A percentile compares a stretch with the other conserved stretches of the same genome.
phyloP scores from a whole-genome alignment of 2,888 invertebrate genomes.

The Venusia cambrica region DNA sequence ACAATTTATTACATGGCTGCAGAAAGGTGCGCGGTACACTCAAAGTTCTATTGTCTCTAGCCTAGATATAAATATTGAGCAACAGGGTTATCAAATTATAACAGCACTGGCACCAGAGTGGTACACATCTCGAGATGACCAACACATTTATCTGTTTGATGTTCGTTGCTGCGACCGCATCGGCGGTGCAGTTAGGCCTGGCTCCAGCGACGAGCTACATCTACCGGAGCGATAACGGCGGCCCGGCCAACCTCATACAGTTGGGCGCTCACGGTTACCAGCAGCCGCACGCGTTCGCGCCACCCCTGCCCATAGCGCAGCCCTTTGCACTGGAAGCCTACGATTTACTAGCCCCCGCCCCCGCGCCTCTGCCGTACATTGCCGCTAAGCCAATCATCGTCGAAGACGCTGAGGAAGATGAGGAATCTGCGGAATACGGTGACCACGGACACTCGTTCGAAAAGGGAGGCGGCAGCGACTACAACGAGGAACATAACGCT shows the following conservation, averaged over 20 bases:
- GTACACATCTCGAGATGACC: conserved; percentile 64
- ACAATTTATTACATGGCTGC: conserved; percentile 71
- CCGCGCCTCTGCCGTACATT: conserved; percentile 60
- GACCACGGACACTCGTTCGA: conserved; percentile 44
- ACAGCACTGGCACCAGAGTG: conserved; percentile 53
- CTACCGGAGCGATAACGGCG: conserved; percentile 72
- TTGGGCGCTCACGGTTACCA: conserved; percentile 58
- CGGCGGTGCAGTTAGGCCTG: conserved; percentile 61
- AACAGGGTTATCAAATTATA: conserved; percentile 69
- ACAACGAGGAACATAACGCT: conserved; percentile 67
- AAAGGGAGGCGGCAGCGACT: conserved; percentile 72
- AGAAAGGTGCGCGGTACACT: conserved; percentile 61
- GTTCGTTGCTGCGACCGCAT: conserved; percentile 45
- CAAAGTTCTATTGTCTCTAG: conserved; percentile 65
- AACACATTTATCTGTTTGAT: conserved; percentile 49
- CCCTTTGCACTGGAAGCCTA: conserved; percentile 53
- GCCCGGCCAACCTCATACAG: conserved; percentile 70
- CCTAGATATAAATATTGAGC: conserved; percentile 75
- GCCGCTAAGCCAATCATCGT: conserved; percentile 55
- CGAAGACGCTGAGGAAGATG: conserved; percentile 56
- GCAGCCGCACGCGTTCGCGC: conserved; percentile 51
- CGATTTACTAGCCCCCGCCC: conserved; percentile 51
- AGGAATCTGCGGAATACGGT: conserved; percentile 46
- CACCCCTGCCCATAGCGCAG: conserved; percentile 48
- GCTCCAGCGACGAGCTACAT: conserved; percentile 78